Evolutionary conservation across 2,888 invertebrate genomes (phyloP).

Genomic region (Aspidiotus rigidus): DNA sequence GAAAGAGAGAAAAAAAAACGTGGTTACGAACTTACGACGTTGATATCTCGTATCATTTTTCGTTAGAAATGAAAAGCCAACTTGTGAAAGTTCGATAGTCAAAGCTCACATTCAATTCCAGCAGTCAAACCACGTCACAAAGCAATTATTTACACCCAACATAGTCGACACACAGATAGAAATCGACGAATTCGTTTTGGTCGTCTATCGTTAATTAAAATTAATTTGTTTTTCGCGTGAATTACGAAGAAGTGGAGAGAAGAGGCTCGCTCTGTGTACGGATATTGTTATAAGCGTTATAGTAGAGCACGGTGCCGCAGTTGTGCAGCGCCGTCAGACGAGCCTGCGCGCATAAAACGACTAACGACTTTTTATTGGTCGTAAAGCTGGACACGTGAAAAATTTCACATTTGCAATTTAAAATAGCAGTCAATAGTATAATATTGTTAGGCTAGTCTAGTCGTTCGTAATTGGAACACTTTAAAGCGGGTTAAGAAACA

Average conservation of each 20-base stretch:
- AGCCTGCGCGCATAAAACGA: too few species aligned
- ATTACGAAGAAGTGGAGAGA: neutral
- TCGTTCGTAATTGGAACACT: slow-evolving; percentile 2
- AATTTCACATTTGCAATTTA: slow-evolving; percentile 4
- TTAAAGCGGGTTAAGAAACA: neutral
- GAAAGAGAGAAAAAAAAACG: too few species aligned
- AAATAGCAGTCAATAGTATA: slow-evolving; percentile 2
- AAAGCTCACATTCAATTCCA: too few species aligned
- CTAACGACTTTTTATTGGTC: too few species aligned
- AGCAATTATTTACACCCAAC: too few species aligned
- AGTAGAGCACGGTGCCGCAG: neutral
- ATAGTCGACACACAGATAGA: too few species aligned
- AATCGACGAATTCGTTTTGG: neutral
- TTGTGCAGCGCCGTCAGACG: too few species aligned
- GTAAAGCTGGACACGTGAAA: neutral
- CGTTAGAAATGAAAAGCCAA: too few species aligned
- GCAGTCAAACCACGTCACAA: too few species aligned
- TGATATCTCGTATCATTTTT: too few species aligned
- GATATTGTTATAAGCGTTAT: neutral
- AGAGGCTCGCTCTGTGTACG: neutral
- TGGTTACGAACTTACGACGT: too few species aligned
- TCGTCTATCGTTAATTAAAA: slow-evolving; percentile 4
- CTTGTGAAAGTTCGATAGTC: too few species aligned
- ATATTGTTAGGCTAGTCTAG: neutral
- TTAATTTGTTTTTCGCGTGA: neutral